phyloP scores from a whole-genome alignment of 1,140 invertebrate genomes.

The Conopomorpha cramerella region DNA sequence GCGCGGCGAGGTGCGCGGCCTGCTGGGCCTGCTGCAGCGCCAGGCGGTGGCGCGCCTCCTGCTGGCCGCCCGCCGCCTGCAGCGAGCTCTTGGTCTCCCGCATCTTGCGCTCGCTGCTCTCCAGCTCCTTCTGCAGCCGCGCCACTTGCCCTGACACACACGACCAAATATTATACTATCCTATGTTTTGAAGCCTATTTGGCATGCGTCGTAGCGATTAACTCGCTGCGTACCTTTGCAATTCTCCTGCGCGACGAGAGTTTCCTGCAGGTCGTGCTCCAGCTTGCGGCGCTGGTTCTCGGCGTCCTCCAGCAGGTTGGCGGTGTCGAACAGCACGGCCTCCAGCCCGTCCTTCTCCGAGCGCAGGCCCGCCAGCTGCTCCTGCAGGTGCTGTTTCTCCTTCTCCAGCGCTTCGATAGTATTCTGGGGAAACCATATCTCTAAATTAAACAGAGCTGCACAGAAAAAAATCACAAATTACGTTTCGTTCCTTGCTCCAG shows the following conservation, averaged over 20 bases:
- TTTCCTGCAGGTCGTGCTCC: slow-evolving; percentile 77
- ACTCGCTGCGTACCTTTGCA: slow-evolving; percentile 66
- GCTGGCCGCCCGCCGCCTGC: slow-evolving; percentile 70
- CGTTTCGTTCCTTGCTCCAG: too few species aligned
- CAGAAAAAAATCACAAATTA: too few species aligned
- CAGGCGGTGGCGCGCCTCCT: slow-evolving; percentile 80
- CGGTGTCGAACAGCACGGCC: slow-evolving; percentile 79
- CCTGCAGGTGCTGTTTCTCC: slow-evolving; percentile 76
- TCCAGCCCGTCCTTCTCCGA: slow-evolving; percentile 83
- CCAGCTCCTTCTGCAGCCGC: slow-evolving; percentile 74
- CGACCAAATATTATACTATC: neutral
- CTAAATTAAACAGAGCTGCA: too few species aligned
- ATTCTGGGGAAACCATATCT: too few species aligned
- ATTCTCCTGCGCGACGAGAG: slow-evolving; percentile 75
- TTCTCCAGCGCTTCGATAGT: slow-evolving; percentile 77
- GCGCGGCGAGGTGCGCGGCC: too few species aligned
- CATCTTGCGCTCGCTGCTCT: slow-evolving; percentile 72
- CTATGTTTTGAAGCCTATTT: too few species aligned
- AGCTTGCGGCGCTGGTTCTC: slow-evolving; percentile 72
- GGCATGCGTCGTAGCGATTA: too few species aligned
- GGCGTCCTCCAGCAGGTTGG: slow-evolving; percentile 75
- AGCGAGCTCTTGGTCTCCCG: slow-evolving; percentile 75
- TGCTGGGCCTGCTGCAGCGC: too few species aligned
- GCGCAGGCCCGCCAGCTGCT: slow-evolving; percentile 73
- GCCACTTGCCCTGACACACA: slow-evolving; percentile 57